Evolutionary conservation across 2,888 invertebrate genomes (phyloP).

Genomic region (Chirona hameri): DNA sequence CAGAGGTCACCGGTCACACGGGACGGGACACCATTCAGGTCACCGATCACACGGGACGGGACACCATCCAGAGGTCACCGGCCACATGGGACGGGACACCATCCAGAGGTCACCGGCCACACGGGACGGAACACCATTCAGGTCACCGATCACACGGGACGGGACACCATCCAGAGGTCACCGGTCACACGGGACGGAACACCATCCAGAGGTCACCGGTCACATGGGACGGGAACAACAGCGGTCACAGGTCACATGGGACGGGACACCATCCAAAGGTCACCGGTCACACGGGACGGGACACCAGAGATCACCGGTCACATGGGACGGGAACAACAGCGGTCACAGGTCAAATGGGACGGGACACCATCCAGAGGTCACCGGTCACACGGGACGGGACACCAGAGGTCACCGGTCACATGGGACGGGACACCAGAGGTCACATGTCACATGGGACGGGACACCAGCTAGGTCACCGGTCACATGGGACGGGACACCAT

Average conservation of each 20-base stretch:
- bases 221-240: no score
- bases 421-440: no score
- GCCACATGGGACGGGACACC: background rate
- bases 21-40: no score
- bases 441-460: background rate
- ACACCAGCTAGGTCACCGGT: background rate
- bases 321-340: no score
- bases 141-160: background rate
- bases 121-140: constrained; percentile 71
- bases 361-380: no score
- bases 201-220: constrained; percentile 40
- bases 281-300: constrained; percentile 36
- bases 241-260: background rate
- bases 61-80: background rate
- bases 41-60: no score
- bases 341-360: background rate
- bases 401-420: background rate
- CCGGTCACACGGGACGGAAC: background rate
- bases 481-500: background rate
- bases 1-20: no score
- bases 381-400: constrained; percentile 36
- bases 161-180: no score
- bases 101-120: constrained; percentile 28
- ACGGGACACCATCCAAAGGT: constrained; percentile 43
- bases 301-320: no score